These are phyloP conservation scores for Mus spretus DNA, from an alignment of 2,797 vertebrate species.

Conservation along the genomic window DNA sequence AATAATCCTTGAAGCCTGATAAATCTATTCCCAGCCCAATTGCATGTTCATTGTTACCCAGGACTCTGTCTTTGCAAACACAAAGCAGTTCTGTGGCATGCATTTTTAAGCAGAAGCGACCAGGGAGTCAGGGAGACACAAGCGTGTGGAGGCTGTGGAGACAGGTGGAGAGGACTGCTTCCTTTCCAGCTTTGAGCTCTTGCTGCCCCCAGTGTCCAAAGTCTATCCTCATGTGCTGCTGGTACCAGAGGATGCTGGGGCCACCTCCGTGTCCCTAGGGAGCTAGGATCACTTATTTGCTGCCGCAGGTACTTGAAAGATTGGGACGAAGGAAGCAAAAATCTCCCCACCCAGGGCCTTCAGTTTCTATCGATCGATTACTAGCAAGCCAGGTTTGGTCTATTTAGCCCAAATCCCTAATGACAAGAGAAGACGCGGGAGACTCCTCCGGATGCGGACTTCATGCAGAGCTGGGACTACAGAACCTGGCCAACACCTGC, in stretches of 20 bases:
- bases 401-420: constrained; percentile 52
- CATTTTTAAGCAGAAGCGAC: constrained; percentile 85
- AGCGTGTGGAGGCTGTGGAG: constrained; percentile 52
- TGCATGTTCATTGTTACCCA: constrained; percentile 83
- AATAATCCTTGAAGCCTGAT: constrained; percentile 91
- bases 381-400: constrained; percentile 47
- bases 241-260: background rate
- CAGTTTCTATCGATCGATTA: constrained; percentile 29
- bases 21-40: constrained; percentile 89
- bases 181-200: constrained; percentile 45
- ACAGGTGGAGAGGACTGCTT: constrained; percentile 38
- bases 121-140: constrained; percentile 56
- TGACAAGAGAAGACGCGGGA: background rate
- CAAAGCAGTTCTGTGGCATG: constrained; percentile 81
- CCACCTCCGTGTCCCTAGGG: background rate
- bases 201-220: background rate
- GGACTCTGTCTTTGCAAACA: constrained; percentile 84
- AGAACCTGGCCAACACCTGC: constrained; percentile 63
- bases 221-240: background rate
- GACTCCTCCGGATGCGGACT: constrained; percentile 2
- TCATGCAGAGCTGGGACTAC: constrained; percentile 51
- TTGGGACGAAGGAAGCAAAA: background rate
- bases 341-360: background rate
- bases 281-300: background rate
- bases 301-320: background rate